A percentile compares a stretch with the other conserved stretches of the same genome.
Conservation (phyloP, 2,113 vertebrate genomes). For the Hemiprocne comata region DNA sequence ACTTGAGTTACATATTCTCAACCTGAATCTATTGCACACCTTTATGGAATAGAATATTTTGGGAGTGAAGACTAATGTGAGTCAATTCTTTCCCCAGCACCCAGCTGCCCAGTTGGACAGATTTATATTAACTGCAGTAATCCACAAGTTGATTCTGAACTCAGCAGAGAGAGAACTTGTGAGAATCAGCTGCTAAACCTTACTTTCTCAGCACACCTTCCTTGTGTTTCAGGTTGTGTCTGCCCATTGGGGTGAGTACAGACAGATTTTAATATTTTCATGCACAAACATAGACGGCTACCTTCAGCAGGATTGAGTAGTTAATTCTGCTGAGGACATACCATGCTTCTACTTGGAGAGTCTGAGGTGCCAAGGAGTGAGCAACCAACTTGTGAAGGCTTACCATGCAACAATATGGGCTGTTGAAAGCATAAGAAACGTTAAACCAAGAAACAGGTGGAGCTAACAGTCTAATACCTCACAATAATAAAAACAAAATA, state of each 20-base stretch:
- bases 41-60: background rate
- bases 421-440: background rate
- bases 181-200: constrained; percentile 93
- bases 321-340: background rate
- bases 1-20: background rate
- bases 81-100: constrained; percentile 52
- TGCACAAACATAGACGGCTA: background rate
- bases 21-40: background rate
- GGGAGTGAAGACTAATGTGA: background rate
- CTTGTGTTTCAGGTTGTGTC: constrained; percentile 89
- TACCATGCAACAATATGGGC: accelerated
- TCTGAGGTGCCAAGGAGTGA: background rate
- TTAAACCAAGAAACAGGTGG: background rate
- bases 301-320: background rate
- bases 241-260: constrained; percentile 88
- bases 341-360: background rate
- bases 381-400: background rate
- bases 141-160: constrained; percentile 34
- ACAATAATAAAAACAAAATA: background rate
- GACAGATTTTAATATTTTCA: background rate
- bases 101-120: constrained; percentile 85
- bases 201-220: constrained; percentile 81
- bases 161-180: constrained; percentile 86
- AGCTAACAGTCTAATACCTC: background rate
- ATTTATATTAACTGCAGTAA: constrained; percentile 88